These are phyloP conservation scores for Neodiprion fabricii DNA, from an alignment of 1,140 invertebrate genomes.

Conservation along the genomic window DNA sequence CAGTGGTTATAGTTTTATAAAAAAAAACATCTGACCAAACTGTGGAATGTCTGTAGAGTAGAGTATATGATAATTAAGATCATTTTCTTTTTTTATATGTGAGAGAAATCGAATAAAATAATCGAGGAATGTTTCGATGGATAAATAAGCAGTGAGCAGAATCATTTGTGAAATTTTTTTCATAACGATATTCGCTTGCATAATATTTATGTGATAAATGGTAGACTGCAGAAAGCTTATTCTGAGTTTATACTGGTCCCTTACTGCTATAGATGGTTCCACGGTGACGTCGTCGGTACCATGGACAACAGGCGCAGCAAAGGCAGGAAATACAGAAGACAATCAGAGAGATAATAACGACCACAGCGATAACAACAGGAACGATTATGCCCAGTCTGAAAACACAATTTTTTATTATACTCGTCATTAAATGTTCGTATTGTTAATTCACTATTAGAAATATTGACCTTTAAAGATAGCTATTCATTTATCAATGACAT, in stretches of 20 bases:
- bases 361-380: slow-evolving; percentile 22
- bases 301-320: slow-evolving; percentile 52
- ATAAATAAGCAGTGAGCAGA: background rate
- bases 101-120: background rate
- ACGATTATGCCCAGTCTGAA: slow-evolving; percentile 36
- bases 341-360: slow-evolving; percentile 31
- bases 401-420: slow-evolving; percentile 23
- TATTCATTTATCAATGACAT: background rate
- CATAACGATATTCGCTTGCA: background rate
- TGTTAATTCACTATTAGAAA: no score
- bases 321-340: slow-evolving; percentile 46
- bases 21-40: background rate
- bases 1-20: background rate
- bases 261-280: slow-evolving; percentile 52
- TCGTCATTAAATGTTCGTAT: background rate
- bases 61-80: background rate
- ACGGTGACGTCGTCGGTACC: slow-evolving; percentile 46
- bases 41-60: background rate
- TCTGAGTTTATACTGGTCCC: slow-evolving; percentile 20
- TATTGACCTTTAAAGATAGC: background rate
- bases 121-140: slow-evolving; percentile 1
- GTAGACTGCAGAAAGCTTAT: slow-evolving; percentile 17
- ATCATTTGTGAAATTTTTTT: background rate
- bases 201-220: background rate
- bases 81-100: background rate